A percentile compares a stretch with the other conserved stretches of the same genome.
Evolutionary conservation across 1,140 invertebrate genomes (phyloP).

Genomic region (Muscidifurax raptorellus): DNA sequence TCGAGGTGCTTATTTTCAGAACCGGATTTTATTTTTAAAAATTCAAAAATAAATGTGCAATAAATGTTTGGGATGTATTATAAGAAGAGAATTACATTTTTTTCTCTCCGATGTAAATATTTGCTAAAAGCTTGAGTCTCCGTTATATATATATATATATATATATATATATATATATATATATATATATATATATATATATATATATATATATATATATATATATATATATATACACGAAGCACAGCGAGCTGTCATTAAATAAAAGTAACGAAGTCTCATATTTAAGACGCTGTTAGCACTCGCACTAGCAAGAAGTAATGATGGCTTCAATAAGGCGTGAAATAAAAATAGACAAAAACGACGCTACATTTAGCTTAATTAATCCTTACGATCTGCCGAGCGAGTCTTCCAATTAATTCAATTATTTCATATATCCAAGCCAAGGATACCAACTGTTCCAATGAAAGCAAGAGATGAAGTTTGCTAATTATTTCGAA

Average conservation of each 20-base stretch:
- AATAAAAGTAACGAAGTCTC: conserved; percentile 7
- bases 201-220: background rate
- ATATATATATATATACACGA: background rate
- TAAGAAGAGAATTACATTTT: background rate
- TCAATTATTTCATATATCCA: conserved; percentile 29
- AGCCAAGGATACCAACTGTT: background rate
- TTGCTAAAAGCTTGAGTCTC: background rate
- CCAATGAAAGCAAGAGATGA: conserved; percentile 11
- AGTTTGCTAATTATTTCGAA: conserved; percentile 29
- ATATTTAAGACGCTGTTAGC: conserved; percentile 9
- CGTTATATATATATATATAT: background rate
- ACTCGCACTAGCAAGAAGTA: background rate
- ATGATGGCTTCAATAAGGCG: conserved; percentile 23
- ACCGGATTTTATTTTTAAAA: background rate
- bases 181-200: background rate
- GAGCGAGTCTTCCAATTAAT: conserved; percentile 32
- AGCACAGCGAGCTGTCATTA: background rate
- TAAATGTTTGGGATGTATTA: background rate
- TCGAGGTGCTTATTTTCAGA: background rate
- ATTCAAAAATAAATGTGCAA: background rate
- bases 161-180: background rate
- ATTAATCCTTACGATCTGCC: conserved; percentile 11
- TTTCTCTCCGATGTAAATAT: background rate
- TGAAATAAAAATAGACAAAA: conserved; percentile 35
- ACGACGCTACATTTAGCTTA: conserved; percentile 31